These are phyloP conservation scores for Agelas oroides DNA, from an alignment of 37 sponge, comb jelly and placozoan genomes.

Conservation along the genomic window DNA sequence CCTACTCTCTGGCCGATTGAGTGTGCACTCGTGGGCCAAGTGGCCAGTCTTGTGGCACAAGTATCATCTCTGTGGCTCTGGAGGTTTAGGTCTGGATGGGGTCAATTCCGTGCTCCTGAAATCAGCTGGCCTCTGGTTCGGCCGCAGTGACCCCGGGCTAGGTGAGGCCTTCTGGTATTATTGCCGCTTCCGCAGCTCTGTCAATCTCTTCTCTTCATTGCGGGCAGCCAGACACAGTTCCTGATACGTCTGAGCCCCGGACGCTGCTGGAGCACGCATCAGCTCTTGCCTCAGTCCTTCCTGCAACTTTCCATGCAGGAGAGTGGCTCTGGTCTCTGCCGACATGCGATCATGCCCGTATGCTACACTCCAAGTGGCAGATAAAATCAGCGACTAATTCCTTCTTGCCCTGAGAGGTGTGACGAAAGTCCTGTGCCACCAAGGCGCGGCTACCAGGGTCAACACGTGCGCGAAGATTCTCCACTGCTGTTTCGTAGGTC, in stretches of 20 bases:
- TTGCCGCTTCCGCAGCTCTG: slow-evolving; percentile 30
- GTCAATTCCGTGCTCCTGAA: neutral
- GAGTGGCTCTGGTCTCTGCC: slow-evolving; percentile 35
- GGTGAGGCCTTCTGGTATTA: neutral
- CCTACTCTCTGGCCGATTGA: neutral
- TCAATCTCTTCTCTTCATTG: slow-evolving; percentile 48
- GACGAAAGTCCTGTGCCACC: slow-evolving; percentile 71
- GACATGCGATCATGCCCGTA: slow-evolving; percentile 50
- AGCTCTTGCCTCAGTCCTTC: slow-evolving; percentile 23
- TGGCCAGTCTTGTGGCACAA: slow-evolving; percentile 29
- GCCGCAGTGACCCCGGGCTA: neutral
- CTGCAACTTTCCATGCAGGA: slow-evolving; percentile 41
- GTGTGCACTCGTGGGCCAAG: slow-evolving; percentile 5
- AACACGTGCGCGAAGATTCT: slow-evolving; percentile 17
- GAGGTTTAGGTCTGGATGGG: neutral
- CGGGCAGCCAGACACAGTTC: slow-evolving; percentile 47
- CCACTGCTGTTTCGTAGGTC: slow-evolving; percentile 1
- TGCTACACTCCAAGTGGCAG: slow-evolving; percentile 39
- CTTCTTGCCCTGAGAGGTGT: slow-evolving; percentile 22
- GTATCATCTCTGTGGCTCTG: too few species aligned
- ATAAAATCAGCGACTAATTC: slow-evolving; percentile 59
- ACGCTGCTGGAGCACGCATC: slow-evolving; percentile 33
- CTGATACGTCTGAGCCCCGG: slow-evolving; percentile 25
- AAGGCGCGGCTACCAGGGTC: slow-evolving; percentile 50
- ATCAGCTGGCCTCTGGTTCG: neutral